Base-by-base conservation (phyloP, 2,113 vertebrate species). In the Neolamprologus cancellatus region DNA sequence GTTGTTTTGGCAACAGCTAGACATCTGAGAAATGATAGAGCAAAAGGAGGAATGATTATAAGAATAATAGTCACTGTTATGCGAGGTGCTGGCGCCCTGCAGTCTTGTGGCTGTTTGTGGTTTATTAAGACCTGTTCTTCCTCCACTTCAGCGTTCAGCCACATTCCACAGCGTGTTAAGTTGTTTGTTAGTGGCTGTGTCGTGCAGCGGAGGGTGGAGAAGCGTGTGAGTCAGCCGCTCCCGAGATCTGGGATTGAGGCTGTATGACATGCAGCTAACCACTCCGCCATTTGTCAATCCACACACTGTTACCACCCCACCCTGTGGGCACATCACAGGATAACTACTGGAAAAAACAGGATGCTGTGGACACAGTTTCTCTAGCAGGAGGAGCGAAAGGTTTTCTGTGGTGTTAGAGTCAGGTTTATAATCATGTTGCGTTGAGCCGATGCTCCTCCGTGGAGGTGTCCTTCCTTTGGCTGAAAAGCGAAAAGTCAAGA, bases 1-100 rank as follows among this genome's bases (percentile, higher is more conserved):
- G 90, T 87, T 95, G 93, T 95, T 95, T 91, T 95, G 92, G 88
- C 89, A 95, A 95, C 93, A 95, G 84, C 39, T 83, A 81, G 80
- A 84, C 80, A 88, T 85, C 66, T 90, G 81, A 89, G 84, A 91
- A 93, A 95, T 93, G 86, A 91, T 81, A 93, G 93, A 89, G 91
- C 88, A 66, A 89, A 84, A 84, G 87, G 82, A 87, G 82, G 84
- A 90, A 89, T 90, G 87, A 93, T 91, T 83, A 89, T 87, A 90
- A 90, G 79, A 82, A 87, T 93, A 84, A 91, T 82, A 82, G 90
- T 87, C 57, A 64, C 41, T 84, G 82, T 87, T 90, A 30, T 74
- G 81, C 32, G 83, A 92, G 87, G 83, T 66, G 84, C 82, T 88
- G 94, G 93, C 89, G 90, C 92, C 93, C 83, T 9, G 4, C 34